phyloP scores from a whole-genome alignment of 2,113 vertebrate species.

The Calidris pygmaea region DNA sequence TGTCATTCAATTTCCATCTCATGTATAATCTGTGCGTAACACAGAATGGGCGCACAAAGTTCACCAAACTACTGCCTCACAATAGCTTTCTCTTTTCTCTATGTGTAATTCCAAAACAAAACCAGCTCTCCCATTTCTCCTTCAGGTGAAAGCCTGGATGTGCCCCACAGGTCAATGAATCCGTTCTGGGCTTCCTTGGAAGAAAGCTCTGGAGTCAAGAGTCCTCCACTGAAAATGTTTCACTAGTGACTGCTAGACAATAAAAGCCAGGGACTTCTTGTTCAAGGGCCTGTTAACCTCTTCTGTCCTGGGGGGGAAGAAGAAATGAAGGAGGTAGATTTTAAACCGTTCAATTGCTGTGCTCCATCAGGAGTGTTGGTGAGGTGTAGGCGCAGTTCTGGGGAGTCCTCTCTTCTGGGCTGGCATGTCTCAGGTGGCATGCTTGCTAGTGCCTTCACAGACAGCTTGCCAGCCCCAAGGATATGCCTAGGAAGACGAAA shows the following conservation, averaged over 20 bases:
- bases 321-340: neutral
- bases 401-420: neutral
- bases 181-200: neutral
- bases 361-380: neutral
- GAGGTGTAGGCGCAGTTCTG: neutral
- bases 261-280: neutral
- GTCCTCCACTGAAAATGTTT: neutral
- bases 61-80: neutral
- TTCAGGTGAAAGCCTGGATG: conserved; percentile 15
- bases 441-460: neutral
- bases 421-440: neutral
- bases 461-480: neutral
- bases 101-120: neutral
- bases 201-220: conserved; percentile 18
- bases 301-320: neutral
- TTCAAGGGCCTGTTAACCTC: conserved; percentile 18
- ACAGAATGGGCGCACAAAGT: neutral
- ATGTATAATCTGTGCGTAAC: fast-evolving
- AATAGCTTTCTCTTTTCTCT: neutral
- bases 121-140: neutral
- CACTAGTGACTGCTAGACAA: neutral
- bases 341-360: neutral
- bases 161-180: neutral
- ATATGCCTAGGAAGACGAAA: neutral
- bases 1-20: neutral